Base-by-base conservation (phyloP, 2,113 vertebrate genomes). In the Rattus rattus region DNA sequence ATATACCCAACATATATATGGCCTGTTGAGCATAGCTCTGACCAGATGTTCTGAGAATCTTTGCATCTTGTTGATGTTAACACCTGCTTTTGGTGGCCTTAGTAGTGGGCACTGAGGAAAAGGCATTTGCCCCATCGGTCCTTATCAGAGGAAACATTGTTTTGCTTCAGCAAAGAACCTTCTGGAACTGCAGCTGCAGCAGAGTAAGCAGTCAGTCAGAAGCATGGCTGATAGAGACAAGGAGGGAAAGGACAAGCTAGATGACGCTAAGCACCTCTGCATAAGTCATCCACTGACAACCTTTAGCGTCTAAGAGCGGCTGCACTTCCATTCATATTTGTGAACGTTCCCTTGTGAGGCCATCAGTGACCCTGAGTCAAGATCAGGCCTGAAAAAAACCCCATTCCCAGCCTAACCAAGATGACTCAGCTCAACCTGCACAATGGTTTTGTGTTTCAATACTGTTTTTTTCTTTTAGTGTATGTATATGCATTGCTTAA, bases 81-180 rank as follows among this genome's bases (percentile, higher is more conserved):
- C 26, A 22, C 39, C 61, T 76, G 36, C 7, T 89, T 63, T 49
- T 12, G 8, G 30, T 90, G 73, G 72, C 28, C 77, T 89, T 69
- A 67, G 47, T 52, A n/a, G 63, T 14, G 56, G 33, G 13, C 52
- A 96, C 0, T 65, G 70, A 88, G 61, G 79, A 86, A 63, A 86
- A 90, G 54, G 43, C n/a, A 61, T 94, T 39, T 73, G 22, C 17
- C 12, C 0, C 61, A 90, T n/a, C 33, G 19, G 5, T 43, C 96
- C 10, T 75, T 92, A 17, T 67, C 70, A 59, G n/a, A 90, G n/a
- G 30, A 16, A 56, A 73, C 70, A 28, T 28, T 79, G 54, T 56
- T 94, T 92, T 39, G 43, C n/a, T 96, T 88, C 59, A 77, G 54
- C 11, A 13, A 89, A 89, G 49, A 93, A 70, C 69, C 11, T 11